A percentile compares a stretch with the other conserved stretches of the same genome.
Conservation (phyloP, 1,140 invertebrate genomes). For the Drosophila serrata region DNA sequence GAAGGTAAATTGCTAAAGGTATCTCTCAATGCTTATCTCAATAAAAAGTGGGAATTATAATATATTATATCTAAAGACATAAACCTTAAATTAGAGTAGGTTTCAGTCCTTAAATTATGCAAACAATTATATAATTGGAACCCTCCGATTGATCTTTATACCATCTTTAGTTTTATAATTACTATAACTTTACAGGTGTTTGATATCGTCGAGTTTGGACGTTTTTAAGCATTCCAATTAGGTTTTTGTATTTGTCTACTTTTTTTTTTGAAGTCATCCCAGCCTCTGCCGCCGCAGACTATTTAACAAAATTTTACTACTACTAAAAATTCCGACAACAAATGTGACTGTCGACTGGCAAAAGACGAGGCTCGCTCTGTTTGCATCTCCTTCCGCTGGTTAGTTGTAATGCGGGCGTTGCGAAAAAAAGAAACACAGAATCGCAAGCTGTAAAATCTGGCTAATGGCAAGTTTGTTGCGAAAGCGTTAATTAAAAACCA, state of each 20-base stretch:
- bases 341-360: conserved; percentile 30
- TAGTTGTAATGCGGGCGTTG: conserved; percentile 82
- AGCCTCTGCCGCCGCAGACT: conserved; percentile 74
- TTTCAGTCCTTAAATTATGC: not conserved
- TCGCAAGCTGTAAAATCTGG: conserved; percentile 79
- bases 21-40: too few species aligned
- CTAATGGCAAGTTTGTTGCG: conserved; percentile 82
- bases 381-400: conserved; percentile 42
- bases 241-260: conserved; percentile 22
- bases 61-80: too few species aligned
- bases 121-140: not conserved
- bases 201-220: not conserved
- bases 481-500: conserved; percentile 80
- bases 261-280: conserved; percentile 46
- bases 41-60: too few species aligned
- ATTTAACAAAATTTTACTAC: conserved; percentile 82
- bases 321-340: conserved; percentile 76
- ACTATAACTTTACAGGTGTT: not conserved
- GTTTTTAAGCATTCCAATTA: conserved; percentile 19
- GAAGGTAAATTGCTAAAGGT: too few species aligned
- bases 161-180: not conserved
- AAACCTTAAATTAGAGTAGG: not conserved
- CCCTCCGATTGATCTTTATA: not conserved
- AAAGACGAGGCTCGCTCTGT: conserved; percentile 13
- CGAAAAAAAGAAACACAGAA: conserved; percentile 71